Conservation (phyloP, 2,797 vertebrate genomes). For the Bucorvus abyssinicus region DNA sequence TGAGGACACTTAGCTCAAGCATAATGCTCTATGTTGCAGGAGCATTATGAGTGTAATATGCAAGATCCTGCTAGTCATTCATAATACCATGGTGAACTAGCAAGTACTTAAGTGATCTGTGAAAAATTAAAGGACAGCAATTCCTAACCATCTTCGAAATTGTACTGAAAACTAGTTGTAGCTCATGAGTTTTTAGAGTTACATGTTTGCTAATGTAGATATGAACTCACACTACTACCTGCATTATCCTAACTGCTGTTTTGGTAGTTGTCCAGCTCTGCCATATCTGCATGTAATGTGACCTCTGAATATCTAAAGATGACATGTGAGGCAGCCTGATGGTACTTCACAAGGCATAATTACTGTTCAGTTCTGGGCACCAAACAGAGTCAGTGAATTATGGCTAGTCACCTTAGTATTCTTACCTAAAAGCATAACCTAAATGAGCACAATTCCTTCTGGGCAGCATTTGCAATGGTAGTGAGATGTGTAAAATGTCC, state of each 20-base stretch:
- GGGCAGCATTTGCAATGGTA: not conserved
- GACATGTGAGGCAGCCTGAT: not conserved
- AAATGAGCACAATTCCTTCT: not conserved
- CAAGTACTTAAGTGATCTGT: not conserved
- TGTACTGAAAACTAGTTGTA: not conserved
- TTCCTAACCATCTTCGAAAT: not conserved
- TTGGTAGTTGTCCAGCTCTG: not conserved
- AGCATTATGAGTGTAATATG: not conserved
- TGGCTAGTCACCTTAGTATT: not conserved
- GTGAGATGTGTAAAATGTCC: not conserved
- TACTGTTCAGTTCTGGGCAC: not conserved
- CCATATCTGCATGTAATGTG: not conserved
- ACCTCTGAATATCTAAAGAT: not conserved
- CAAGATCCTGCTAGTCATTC: not conserved
- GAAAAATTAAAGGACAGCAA: not conserved
- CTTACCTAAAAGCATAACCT: not conserved
- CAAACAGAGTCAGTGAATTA: not conserved
- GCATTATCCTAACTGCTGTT: not conserved
- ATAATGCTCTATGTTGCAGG: not conserved
- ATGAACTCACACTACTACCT: not conserved
- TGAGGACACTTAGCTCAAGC: not conserved
- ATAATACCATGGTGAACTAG: not conserved
- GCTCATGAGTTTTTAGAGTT: not conserved
- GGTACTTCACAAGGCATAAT: not conserved
- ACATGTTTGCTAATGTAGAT: not conserved